These are phyloP conservation scores for Pangasius mekongensis DNA, from an alignment of 2,797 vertebrate genomes.

Conservation along the genomic window DNA sequence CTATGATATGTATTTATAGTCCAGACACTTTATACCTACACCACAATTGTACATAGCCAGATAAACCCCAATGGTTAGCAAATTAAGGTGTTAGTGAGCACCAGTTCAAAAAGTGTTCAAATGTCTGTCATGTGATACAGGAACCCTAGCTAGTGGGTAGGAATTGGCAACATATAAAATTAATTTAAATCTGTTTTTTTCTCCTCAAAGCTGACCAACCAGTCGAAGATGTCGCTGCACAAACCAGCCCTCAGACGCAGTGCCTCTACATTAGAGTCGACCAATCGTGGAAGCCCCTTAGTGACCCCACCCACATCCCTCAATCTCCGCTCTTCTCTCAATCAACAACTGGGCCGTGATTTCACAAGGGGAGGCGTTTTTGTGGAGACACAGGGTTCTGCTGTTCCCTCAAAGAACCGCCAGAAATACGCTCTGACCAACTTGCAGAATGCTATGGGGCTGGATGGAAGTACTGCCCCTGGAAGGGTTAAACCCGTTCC, in stretches of 20 bases:
- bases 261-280: constrained; percentile 82
- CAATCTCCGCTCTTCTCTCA: constrained; percentile 92
- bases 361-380: constrained; percentile 76
- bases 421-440: constrained; percentile 90
- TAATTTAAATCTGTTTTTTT: neutral
- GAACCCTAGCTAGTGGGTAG: neutral
- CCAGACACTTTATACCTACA: neutral
- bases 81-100: neutral
- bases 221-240: constrained; percentile 85
- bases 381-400: constrained; percentile 79
- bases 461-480: constrained; percentile 78
- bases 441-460: constrained; percentile 88
- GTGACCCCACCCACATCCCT: constrained; percentile 88
- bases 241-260: constrained; percentile 84
- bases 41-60: neutral
- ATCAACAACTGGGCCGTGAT: constrained; percentile 89
- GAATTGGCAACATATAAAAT: neutral
- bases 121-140: neutral
- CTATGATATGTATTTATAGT: neutral
- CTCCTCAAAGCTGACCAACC: constrained; percentile 67
- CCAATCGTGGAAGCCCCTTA: constrained; percentile 77
- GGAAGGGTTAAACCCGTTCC: constrained; percentile 72
- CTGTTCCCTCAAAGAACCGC: constrained; percentile 88
- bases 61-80: neutral
- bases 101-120: neutral